Conservation (phyloP, 1,140 invertebrate species). For the Anastatus disparis region DNA sequence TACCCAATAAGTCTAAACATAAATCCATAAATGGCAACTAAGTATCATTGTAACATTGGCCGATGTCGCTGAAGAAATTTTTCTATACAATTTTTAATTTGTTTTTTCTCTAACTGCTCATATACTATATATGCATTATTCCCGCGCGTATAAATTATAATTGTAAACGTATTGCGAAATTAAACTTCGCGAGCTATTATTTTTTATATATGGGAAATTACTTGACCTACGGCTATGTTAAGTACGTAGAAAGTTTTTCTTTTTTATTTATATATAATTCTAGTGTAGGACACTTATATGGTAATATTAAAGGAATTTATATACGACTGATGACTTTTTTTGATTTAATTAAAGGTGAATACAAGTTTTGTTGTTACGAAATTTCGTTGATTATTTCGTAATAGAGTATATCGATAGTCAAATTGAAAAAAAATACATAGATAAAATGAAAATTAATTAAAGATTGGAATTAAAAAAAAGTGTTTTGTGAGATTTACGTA, state of each 20-base stretch:
- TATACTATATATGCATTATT: too few relatives aligned
- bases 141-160: background rate
- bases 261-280: background rate
- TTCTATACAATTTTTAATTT: too few relatives aligned
- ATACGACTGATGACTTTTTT: background rate
- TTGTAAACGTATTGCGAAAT: background rate
- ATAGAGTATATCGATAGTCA: background rate
- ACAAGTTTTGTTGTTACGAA: background rate
- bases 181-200: background rate
- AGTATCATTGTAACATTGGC: too few relatives aligned
- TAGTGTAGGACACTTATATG: background rate
- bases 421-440: too few relatives aligned
- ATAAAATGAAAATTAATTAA: slow-evolving; percentile 15
- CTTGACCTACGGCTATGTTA: background rate
- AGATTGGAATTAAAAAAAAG: background rate
- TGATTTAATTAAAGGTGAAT: background rate
- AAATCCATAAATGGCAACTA: too few relatives aligned
- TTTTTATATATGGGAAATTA: background rate
- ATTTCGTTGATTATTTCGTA: slow-evolving; percentile 12
- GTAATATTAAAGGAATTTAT: slow-evolving; percentile 2
- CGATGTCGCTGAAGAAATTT: too few relatives aligned
- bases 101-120: too few relatives aligned
- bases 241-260: background rate
- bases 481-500: background rate
- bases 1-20: too few relatives aligned